Conservation (phyloP, 2,888 invertebrate species). For the Coleophora deauratella region DNA sequence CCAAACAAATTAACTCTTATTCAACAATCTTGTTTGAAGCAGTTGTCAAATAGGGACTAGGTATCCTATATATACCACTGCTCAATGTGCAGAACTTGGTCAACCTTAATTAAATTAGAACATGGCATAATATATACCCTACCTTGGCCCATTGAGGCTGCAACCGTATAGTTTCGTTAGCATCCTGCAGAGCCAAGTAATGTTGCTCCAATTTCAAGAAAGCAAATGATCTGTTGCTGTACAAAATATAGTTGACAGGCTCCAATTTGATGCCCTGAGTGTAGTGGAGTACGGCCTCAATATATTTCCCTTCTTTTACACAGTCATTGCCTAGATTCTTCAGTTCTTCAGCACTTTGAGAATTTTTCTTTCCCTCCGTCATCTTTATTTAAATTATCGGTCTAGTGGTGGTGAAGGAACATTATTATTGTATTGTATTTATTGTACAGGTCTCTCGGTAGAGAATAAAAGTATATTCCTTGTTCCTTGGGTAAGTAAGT, state of each 20-base stretch:
- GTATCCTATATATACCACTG: too few relatives aligned
- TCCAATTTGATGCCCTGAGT: constrained; percentile 85
- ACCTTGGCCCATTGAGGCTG: constrained; percentile 88
- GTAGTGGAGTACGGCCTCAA: constrained; percentile 86
- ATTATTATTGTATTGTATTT: too few relatives aligned
- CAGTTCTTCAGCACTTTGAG: constrained; percentile 67
- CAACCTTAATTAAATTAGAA: not conserved
- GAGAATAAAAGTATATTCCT: too few relatives aligned
- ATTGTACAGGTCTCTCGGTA: too few relatives aligned
- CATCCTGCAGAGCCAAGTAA: constrained; percentile 85
- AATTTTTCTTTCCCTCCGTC: constrained; percentile 49
- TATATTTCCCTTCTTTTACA: constrained; percentile 80
- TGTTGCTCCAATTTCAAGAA: constrained; percentile 85
- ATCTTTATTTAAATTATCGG: constrained; percentile 23
- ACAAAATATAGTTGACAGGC: constrained; percentile 79
- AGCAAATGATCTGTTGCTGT: constrained; percentile 87
- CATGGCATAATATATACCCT: constrained; percentile 12
- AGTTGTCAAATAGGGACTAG: too few relatives aligned
- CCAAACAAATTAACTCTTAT: too few relatives aligned
- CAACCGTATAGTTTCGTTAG: constrained; percentile 81
- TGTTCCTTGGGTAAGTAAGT: too few relatives aligned
- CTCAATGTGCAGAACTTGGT: too few relatives aligned
- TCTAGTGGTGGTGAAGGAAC: too few relatives aligned
- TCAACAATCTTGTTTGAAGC: too few relatives aligned
- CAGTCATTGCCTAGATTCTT: constrained; percentile 85